Conservation (phyloP, 2,888 invertebrate genomes). For the Agonopterix subpropinquella region DNA sequence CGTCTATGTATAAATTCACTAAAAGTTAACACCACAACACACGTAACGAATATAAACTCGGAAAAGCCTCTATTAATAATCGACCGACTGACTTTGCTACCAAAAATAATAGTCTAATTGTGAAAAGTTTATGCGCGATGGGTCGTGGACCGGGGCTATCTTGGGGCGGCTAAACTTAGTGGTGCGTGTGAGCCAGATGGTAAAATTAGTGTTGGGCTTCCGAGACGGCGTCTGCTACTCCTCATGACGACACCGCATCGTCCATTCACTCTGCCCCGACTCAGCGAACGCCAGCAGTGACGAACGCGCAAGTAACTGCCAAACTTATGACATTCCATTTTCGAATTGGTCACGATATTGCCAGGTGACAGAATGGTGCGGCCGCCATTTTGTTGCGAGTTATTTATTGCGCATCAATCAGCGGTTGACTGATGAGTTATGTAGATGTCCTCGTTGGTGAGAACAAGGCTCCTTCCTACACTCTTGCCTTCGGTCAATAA, state of each 20-base stretch:
- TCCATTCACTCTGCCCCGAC: constrained; percentile 44
- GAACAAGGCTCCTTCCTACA: constrained; percentile 3
- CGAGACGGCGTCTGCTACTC: constrained; percentile 67
- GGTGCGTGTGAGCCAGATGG: constrained; percentile 73
- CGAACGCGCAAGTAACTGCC: constrained; percentile 44
- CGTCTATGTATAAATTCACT: constrained; percentile 77
- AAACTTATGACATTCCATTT: constrained; percentile 72
- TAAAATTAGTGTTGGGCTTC: constrained; percentile 69
- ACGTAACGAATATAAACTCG: constrained; percentile 77
- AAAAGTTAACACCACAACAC: constrained; percentile 76
- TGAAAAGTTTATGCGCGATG: constrained; percentile 77
- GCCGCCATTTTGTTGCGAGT: constrained; percentile 26
- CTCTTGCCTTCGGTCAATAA: too few relatives aligned
- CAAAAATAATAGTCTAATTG: constrained; percentile 78
- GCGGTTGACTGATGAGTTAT: constrained; percentile 8
- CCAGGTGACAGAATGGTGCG: constrained; percentile 32
- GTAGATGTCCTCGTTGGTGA: neutral
- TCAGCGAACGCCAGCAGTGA: constrained; percentile 38
- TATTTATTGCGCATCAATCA: constrained; percentile 20
- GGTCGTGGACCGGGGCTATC: constrained; percentile 76
- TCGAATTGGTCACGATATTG: constrained; percentile 48
- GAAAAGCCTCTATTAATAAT: constrained; percentile 77
- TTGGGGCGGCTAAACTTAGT: constrained; percentile 77
- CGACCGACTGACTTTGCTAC: constrained; percentile 77
- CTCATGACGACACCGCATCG: constrained; percentile 61